A percentile compares a stretch with the other conserved stretches of the same genome.
Evolutionary conservation across 2,888 invertebrate genomes (phyloP).

Genomic region (Folsomia candida): DNA sequence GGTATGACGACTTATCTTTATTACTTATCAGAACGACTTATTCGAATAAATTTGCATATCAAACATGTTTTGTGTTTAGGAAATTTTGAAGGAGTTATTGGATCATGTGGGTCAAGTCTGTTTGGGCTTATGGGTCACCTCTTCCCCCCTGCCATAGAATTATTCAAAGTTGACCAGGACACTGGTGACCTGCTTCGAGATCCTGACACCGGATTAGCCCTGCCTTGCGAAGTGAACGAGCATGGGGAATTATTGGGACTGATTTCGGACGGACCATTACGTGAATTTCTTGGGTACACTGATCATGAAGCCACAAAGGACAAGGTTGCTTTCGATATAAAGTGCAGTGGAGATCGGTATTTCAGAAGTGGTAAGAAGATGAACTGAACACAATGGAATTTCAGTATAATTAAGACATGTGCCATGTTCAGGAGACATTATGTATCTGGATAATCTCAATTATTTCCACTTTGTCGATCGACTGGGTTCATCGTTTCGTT

Average conservation of each 20-base stretch:
- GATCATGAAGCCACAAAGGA: conserved; percentile 84
- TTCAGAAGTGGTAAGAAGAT: conserved; percentile 61
- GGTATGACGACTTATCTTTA: conserved; percentile 54
- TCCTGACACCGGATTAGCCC: conserved; percentile 73
- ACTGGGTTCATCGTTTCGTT: conserved; percentile 58
- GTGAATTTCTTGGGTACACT: conserved; percentile 76
- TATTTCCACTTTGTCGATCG: conserved; percentile 41
- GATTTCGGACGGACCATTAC: conserved; percentile 81
- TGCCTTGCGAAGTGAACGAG: conserved; percentile 62
- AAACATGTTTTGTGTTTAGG: too few species aligned
- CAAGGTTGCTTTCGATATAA: conserved; percentile 85
- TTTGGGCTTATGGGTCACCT: conserved; percentile 60
- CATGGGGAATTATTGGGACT: conserved; percentile 95
- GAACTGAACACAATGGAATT: too few species aligned
- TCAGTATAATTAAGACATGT: too few species aligned
- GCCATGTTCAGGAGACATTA: conserved; percentile 28
- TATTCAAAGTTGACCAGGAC: conserved; percentile 81
- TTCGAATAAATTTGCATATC: too few species aligned
- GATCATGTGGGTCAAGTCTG: conserved; percentile 91
- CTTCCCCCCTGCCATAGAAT: conserved; percentile 86
- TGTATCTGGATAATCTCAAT: conserved; percentile 30
- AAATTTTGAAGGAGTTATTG: conserved; percentile 85
- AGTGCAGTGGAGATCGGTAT: conserved; percentile 80
- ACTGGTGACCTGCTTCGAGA: conserved; percentile 87
- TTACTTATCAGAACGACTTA: too few species aligned